Evolutionary conservation across 2,888 invertebrate genomes (phyloP).

Genomic region (Crioceris asparagi): DNA sequence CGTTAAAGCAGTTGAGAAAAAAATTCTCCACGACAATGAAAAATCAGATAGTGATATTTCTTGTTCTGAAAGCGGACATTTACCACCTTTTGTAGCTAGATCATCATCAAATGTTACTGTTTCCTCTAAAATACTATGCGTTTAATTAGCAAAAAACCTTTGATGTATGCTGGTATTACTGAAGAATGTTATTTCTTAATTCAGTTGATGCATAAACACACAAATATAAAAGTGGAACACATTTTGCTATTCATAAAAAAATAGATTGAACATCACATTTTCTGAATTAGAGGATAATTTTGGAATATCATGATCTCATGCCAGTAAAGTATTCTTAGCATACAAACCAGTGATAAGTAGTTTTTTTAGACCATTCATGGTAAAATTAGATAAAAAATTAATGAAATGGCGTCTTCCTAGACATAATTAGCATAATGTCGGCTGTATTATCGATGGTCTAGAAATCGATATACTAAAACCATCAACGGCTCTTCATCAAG

Average conservation of each 20-base stretch:
- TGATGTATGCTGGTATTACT: conserved; percentile 1
- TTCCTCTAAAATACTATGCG: not conserved
- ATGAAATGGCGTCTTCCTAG: conserved; percentile 6
- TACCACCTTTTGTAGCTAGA: not conserved
- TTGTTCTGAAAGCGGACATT: not conserved
- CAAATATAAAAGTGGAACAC: conserved; percentile 1
- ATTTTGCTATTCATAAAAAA: conserved; percentile 1
- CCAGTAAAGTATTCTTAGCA: conserved; percentile 4
- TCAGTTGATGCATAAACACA: conserved; percentile 1
- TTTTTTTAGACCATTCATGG: conserved; percentile 1
- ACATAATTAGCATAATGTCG: conserved; percentile 6
- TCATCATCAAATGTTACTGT: not conserved
- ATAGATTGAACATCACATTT: not conserved
- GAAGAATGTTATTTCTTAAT: conserved; percentile 1
- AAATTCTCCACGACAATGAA: not conserved
- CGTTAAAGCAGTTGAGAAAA: not conserved
- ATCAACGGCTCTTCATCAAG: conserved; percentile 10
- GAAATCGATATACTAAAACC: conserved; percentile 13
- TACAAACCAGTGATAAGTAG: not conserved
- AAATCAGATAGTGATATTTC: conserved; percentile 3
- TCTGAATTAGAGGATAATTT: not conserved
- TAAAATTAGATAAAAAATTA: not conserved
- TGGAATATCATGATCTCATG: not conserved
- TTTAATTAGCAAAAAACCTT: not conserved
- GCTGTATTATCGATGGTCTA: conserved; percentile 11